phyloP scores from a whole-genome alignment of 2,113 vertebrate species.

The Pelusios castaneus region DNA sequence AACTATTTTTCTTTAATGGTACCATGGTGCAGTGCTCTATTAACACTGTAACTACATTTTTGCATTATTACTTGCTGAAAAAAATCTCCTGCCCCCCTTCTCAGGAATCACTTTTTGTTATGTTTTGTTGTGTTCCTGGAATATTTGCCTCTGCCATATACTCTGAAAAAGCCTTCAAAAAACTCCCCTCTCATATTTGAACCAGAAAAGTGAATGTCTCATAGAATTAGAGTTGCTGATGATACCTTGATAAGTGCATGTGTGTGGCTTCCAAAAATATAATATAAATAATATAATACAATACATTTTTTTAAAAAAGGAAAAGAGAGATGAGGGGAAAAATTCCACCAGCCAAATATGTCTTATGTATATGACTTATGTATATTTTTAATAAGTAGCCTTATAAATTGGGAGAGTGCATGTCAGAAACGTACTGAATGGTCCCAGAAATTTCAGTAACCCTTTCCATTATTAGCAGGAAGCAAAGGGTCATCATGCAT shows the following conservation, averaged over 20 bases:
- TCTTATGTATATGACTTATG: neutral
- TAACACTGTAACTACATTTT: neutral
- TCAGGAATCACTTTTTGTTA: neutral
- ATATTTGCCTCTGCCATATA: neutral
- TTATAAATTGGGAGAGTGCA: slow-evolving; percentile 4
- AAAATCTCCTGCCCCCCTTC: neutral
- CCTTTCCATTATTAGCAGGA: slow-evolving; percentile 5
- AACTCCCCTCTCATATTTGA: slow-evolving; percentile 3
- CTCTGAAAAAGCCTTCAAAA: neutral
- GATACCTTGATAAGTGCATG: slow-evolving; percentile 8
- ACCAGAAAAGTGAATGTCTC: slow-evolving; percentile 23
- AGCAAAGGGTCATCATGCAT: neutral
- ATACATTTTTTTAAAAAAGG: no score
- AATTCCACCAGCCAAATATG: neutral
- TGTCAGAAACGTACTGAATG: slow-evolving; percentile 1
- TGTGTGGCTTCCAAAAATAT: slow-evolving; percentile 49
- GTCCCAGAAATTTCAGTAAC: slow-evolving; percentile 22
- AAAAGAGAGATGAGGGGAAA: neutral
- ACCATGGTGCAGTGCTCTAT: neutral
- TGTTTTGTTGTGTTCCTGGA: neutral
- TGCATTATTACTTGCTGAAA: neutral
- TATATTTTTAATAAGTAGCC: neutral
- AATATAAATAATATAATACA: no score
- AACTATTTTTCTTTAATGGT: neutral
- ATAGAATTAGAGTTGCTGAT: neutral